Base-by-base conservation (phyloP, 2,888 invertebrate species). In the Cepaea hortensis region DNA sequence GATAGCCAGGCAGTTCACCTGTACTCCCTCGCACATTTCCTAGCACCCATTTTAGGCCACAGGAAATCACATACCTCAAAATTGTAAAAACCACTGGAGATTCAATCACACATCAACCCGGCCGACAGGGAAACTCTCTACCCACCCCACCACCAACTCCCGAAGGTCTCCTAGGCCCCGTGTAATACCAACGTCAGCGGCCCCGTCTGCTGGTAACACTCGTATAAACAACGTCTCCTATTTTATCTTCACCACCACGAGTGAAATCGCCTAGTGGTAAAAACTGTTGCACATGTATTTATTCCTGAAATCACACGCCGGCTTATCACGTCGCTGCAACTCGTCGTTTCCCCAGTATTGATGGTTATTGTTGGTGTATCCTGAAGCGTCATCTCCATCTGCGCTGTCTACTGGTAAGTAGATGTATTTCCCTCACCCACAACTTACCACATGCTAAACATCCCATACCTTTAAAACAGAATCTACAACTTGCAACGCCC, bases 341-440 rank as follows among this genome's bases (percentile, higher is more conserved):
- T 23, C 61, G 15, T 75, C 13, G 46, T 75, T 55, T 55, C 75
- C 18, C 1, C 15, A 0, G 48, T 20, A 75, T 75, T 50, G 46
- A 75, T 50, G 75, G 48, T 75, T 75, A 48, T 50, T 75, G 48
- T 48, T 75, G 75, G 75, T 18, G 48, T 75, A 48, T 75, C 20
- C 18, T n/a, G 48, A 2, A n/a, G 61, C n/a, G 23, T 7, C n/a
- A 18, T 13, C 20, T 9, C 77, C 77, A 77, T 77, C n/a, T 61
- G 77, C 23, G 15, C 50, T 50, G 13, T 73, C 55, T 68, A 6
- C 68, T 9, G 68, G 68, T 68, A 15, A 18, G 68, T 68, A 61
- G 77, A 55, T 77, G 9, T 61, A 23, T 11, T 46, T 61, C 62
- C 35, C 62, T 62, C 35, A 62, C 15, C 3, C 62, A 79, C 5